Evolutionary conservation across 1,140 invertebrate species (phyloP), one percentile per base, ranked within the genome.

Genomic region (Ganaspis sp.): DNA sequence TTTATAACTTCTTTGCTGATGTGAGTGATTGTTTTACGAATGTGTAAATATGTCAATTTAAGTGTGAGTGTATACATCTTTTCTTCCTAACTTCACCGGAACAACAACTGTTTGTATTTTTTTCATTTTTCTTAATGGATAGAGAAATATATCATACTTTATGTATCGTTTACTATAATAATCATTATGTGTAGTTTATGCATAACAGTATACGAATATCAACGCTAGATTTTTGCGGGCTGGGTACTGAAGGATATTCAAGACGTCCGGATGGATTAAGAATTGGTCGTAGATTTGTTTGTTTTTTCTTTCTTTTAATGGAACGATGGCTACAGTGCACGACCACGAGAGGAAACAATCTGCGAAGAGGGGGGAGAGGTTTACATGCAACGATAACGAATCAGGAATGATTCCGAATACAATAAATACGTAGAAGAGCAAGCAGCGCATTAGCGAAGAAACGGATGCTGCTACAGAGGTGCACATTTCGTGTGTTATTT

Each of bases 71-170:
- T 64, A 34, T 64, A 64, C 58, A 64, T 64, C 58, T 64, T 64
- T 64, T 64, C 58, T 64, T 26, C 21, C 58, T 70, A 71, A 82
- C 77, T 80, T 84, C 84, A 85, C 84, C 85, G 86, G 84, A 87
- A 89, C 84, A 88, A 87, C 83, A 87, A 87, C 85, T 86, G 87
- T 85, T 81, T 84, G 82, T 83, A 75, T 86, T 85, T 80, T 72
- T 74, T 78, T 85, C 83, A 85, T 87, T 85, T 85, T 87, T 87
- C 90, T 91, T 91, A 91, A 90, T 89, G 87, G 83, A 90, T 91
- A 91, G 90, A 90, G 90, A 91, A 90, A 91, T 91, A 91, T 91
- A 91, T 91, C 90, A 90, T 91, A 91, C 87, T 90, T 90, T 91
- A 90, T 90, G 88, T 91, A 90, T 90, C 86, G 86, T 91, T 90